A percentile compares a stretch with the other conserved stretches of the same genome.
phyloP scores from a whole-genome alignment of 2,888 invertebrate species.

The Drosophila kambysellisi region DNA sequence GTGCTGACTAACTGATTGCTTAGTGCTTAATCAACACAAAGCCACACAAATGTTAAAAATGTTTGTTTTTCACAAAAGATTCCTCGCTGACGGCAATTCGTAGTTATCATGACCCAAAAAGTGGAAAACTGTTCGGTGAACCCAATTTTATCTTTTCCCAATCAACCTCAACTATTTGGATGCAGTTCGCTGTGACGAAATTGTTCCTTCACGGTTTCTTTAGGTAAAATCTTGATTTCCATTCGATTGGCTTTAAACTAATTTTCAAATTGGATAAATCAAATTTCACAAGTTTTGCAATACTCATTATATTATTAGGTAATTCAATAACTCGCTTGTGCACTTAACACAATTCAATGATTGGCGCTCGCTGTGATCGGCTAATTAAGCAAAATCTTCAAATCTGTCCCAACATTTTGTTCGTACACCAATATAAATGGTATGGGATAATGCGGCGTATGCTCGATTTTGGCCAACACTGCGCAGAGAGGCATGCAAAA shows the following conservation, averaged over 20 bases:
- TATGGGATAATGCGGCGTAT: conserved; percentile 29
- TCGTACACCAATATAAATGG: conserved; percentile 12
- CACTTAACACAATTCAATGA: not conserved
- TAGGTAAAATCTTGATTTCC: not conserved
- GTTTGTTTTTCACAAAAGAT: not conserved
- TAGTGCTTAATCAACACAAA: not conserved
- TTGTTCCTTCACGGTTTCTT: not conserved
- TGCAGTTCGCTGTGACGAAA: not conserved
- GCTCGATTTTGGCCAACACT: conserved; percentile 30
- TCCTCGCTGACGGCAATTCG: not conserved
- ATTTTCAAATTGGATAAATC: not conserved
- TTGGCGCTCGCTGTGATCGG: conserved; percentile 27
- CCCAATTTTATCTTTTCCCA: not conserved
- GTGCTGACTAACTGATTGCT: not conserved
- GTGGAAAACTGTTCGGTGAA: not conserved
- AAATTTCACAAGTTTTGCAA: not conserved
- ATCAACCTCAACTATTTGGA: not conserved
- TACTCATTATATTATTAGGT: not conserved
- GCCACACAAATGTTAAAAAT: not conserved
- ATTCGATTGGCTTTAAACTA: not conserved
- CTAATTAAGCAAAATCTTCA: conserved; percentile 65
- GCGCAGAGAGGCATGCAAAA: conserved; percentile 57
- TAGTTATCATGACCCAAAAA: not conserved
- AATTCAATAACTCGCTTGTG: not conserved
- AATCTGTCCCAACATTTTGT: conserved; percentile 55